phyloP scores from a whole-genome alignment of 2,113 vertebrate genomes.

The Burhinus oedicnemus region DNA sequence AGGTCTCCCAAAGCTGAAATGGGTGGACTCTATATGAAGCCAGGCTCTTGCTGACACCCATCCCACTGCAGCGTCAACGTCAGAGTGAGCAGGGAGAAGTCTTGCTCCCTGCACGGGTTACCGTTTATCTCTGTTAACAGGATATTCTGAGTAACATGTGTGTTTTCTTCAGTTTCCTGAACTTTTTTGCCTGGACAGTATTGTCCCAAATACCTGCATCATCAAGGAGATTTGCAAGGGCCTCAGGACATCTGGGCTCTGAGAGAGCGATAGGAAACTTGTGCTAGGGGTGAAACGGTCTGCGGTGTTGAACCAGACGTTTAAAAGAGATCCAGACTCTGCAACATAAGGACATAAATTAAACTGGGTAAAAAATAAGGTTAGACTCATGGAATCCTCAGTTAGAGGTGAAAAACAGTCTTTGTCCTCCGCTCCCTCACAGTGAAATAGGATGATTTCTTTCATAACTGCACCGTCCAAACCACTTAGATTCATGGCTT shows the following conservation, averaged over 20 bases:
- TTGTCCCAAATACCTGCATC: background rate
- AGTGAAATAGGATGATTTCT: background rate
- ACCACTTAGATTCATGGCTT: background rate
- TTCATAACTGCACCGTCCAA: background rate
- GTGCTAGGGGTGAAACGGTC: background rate
- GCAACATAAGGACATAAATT: background rate
- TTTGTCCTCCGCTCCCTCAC: background rate
- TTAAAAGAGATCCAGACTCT: background rate
- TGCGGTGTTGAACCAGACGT: background rate
- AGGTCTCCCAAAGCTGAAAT: background rate
- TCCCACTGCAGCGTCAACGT: background rate
- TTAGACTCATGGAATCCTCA: background rate
- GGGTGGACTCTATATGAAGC: background rate
- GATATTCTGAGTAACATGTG: background rate
- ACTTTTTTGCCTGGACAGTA: background rate
- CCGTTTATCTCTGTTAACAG: background rate
- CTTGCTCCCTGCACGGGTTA: background rate
- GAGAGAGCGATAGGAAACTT: background rate
- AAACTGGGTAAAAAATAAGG: background rate
- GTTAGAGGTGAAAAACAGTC: background rate
- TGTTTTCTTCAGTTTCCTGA: background rate
- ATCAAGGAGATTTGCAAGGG: background rate
- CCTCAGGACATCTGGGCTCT: background rate
- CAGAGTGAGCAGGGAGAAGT: background rate
- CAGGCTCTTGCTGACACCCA: background rate